Percentiles rank a stretch among this genome's conserved stretches.
phyloP scores from a whole-genome alignment of 2,113 vertebrate species.

The Alaudala cheleensis region DNA sequence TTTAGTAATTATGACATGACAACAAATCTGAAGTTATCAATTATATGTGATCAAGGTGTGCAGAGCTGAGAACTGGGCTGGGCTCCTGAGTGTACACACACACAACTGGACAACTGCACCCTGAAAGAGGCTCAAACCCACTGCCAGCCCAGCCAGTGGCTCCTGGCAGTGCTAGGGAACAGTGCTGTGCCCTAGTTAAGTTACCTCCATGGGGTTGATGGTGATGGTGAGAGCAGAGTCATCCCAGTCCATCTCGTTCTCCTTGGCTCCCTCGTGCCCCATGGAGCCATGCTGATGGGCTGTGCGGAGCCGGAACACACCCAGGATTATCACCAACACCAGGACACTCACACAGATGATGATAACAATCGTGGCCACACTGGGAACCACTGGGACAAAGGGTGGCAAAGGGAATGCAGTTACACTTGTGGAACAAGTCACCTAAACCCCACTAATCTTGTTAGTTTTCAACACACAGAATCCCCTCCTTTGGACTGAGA shows the following conservation, averaged over 20 bases:
- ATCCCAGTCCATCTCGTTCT: slow-evolving; percentile 86
- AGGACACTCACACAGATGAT: slow-evolving; percentile 87
- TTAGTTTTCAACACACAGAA: background rate
- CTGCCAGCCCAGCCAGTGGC: background rate
- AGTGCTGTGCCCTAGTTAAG: background rate
- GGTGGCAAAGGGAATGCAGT: background rate
- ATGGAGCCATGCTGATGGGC: slow-evolving; percentile 80
- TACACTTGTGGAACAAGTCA: background rate
- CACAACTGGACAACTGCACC: background rate
- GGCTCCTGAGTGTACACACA: background rate
- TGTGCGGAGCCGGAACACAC: slow-evolving; percentile 84
- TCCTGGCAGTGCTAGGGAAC: background rate
- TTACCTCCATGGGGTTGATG: slow-evolving; percentile 96
- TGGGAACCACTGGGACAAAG: slow-evolving; percentile 81
- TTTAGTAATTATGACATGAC: background rate
- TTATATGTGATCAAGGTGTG: background rate
- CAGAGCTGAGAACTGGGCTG: background rate
- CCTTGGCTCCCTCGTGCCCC: slow-evolving; percentile 75
- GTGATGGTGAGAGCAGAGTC: slow-evolving; percentile 93
- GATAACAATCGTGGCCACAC: slow-evolving; percentile 84
- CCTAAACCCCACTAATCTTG: background rate
- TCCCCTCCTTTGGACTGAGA: background rate
- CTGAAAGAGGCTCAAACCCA: background rate
- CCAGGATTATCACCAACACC: slow-evolving; percentile 85
- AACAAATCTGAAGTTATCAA: background rate